Base-by-base conservation (phyloP, 2,113 vertebrate species). In the Puntigrus tetrazona region DNA sequence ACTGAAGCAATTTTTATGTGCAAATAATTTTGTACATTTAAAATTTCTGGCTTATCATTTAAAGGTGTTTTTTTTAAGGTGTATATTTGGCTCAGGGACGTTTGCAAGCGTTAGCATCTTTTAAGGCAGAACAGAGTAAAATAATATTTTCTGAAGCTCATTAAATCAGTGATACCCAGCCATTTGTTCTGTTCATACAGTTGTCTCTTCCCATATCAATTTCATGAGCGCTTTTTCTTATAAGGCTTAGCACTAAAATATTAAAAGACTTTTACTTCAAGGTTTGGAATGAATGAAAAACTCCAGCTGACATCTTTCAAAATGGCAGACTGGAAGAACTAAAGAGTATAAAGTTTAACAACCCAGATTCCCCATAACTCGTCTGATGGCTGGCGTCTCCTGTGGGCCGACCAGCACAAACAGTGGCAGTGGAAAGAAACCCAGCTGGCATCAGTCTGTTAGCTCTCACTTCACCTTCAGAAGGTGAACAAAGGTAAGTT, bases 261-360 rank as follows among this genome's bases (percentile, higher is more conserved):
- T 76, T 38, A 59, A 78, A 78, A 57, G 0, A 59, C 34, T n/a
- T 59, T 59, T 59, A 59, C 31, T 41, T 10, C 22, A 41, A 41
- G 52, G 52, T 25, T 76, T 59, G n/a, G 52, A 78, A 27, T 57
- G 13, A 78, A 38, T 57, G 3, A 34, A 76, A 76, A 47, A 76
- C 27, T 31, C 18, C 45, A 59, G 11, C 20, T 16, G 22, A 25
- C 52, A 78, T 78, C 6, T 78, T 78, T 78, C 76, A 78, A 52
- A 78, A 78, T 78, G 50, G 50, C 52, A 78, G 31, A 11, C 75
- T 34, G 75, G 50, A 59, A 38, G 31, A 59, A 78, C n/a, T 78
- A 34, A 38, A 78, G 52, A n/a, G 50, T 27, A 57, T 57, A 78
- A 78, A 41, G n/a, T 59, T 78, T 78, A 78, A 78, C 76, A 41